These are phyloP conservation scores for Biston stratarius DNA, from an alignment of 2,888 invertebrate species.

Conservation along the genomic window DNA sequence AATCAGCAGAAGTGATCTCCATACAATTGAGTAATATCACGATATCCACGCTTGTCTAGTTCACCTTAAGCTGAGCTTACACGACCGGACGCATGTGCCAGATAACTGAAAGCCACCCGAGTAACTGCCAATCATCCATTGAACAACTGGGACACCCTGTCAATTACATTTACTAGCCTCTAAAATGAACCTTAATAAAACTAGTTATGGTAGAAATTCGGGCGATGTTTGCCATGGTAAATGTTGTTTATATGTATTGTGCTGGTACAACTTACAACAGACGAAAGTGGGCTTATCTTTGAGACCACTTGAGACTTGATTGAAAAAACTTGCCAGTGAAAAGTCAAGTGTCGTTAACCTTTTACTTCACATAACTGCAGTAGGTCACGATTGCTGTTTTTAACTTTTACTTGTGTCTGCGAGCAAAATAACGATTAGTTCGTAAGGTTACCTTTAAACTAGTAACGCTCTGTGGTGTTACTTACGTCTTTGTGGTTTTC, in stretches of 20 bases:
- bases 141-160: slow-evolving; percentile 53
- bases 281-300: slow-evolving; percentile 37
- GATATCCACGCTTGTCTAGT: slow-evolving; percentile 3
- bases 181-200: slow-evolving; percentile 23
- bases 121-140: slow-evolving; percentile 55
- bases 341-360: slow-evolving; percentile 43
- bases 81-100: slow-evolving; percentile 56
- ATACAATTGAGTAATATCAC: neutral
- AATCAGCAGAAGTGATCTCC: neutral
- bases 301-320: slow-evolving; percentile 24
- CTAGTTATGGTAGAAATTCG: neutral
- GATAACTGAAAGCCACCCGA: slow-evolving; percentile 58
- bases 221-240: neutral
- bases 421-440: neutral
- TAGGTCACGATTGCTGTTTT: neutral
- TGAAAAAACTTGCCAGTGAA: slow-evolving; percentile 41
- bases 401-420: slow-evolving; percentile 5
- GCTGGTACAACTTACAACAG: slow-evolving; percentile 27
- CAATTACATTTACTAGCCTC: slow-evolving; percentile 16
- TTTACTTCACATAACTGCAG: slow-evolving; percentile 19
- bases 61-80: slow-evolving; percentile 37
- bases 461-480: neutral
- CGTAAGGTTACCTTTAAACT: neutral
- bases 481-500: neutral
- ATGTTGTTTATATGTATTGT: neutral